Base-by-base conservation (phyloP, 2,888 invertebrate genomes). In the Stenodema calcarata region DNA sequence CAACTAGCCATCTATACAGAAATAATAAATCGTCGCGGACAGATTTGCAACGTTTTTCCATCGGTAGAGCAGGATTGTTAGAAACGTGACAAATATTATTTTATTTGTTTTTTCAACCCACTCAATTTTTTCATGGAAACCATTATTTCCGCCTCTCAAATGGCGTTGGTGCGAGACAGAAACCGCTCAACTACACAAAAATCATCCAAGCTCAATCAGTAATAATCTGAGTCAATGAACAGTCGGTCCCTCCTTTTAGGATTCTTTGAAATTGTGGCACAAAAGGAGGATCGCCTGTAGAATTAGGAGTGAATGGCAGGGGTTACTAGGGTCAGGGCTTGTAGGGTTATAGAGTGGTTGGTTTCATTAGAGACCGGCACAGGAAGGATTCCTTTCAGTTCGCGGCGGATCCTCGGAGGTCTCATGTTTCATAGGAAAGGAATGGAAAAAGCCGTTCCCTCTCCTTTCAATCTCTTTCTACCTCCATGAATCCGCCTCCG, bases 281-380 rank as follows among this genome's bases (percentile, higher is more conserved):
- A 78, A 44, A 78, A 78, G 44, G 44, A 78, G 78, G 44, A 78
- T 78, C 62, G 62, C 23, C 62, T 62, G 62, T 62, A 62, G 62
- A 62, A 62, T 62, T 62, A 62, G 62, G 62, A 62, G 62, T 62
- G 62, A 62, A 62, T 62, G 62, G 62, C 62, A 62, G 62, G 23
- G 62, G 62, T 62, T 62, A 23, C 62, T 23, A 4, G 62, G 62
- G 62, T 62, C 62, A 62, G 62, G 62, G 62, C 6, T 23, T 62
- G 62, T 12, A 27, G 62, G 27, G 62, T 23, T 23, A 62, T 62
- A 62, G 62, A 62, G 62, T 62, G 62, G 62, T 62, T 23, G 62
- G 62, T 62, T 62, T 62, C 62, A 62, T 62, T 62, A 62, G 62
- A 62, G 62, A n/a, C 47, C 11, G 23, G 62, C 18, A 62, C 62